These are phyloP conservation scores for Pocillopora meandrina DNA, from an alignment of 92 coral and sea anemone genomes.

Conservation along the genomic window DNA sequence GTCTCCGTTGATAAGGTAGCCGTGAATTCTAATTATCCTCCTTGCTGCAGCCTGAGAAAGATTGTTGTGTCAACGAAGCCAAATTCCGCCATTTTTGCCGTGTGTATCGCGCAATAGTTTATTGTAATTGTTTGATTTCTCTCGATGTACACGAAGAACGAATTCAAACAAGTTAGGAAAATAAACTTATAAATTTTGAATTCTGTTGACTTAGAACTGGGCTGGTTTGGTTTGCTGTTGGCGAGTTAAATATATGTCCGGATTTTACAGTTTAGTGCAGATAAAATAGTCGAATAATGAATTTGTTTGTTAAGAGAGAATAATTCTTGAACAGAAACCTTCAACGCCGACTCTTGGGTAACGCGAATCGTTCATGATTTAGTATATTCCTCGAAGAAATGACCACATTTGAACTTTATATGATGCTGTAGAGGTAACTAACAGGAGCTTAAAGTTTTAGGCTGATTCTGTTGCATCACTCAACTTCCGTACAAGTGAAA, in stretches of 20 bases:
- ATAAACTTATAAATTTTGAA: constrained; percentile 89
- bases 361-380: neutral
- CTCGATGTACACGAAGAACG: constrained; percentile 71
- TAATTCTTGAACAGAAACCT: neutral
- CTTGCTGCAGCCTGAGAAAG: neutral
- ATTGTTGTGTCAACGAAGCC: neutral
- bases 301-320: constrained; percentile 20
- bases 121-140: constrained; percentile 75
- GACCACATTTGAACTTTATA: neutral
- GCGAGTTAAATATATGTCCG: constrained; percentile 25
- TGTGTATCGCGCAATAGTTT: constrained; percentile 38
- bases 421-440: constrained; percentile 9
- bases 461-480: neutral
- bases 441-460: neutral
- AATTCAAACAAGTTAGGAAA: constrained; percentile 90
- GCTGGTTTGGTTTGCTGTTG: constrained; percentile 41
- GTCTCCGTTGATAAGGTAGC: constrained; percentile 79
- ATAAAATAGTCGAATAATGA: constrained; percentile 18
- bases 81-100: constrained; percentile 6
- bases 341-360: neutral
- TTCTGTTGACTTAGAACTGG: constrained; percentile 77
- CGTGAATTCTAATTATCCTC: constrained; percentile 45
- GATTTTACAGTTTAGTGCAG: constrained; percentile 2
- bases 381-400: neutral
- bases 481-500: constrained; percentile 20